phyloP scores from a whole-genome alignment of 2,113 vertebrate species.

The Salvelinus namaycush region DNA sequence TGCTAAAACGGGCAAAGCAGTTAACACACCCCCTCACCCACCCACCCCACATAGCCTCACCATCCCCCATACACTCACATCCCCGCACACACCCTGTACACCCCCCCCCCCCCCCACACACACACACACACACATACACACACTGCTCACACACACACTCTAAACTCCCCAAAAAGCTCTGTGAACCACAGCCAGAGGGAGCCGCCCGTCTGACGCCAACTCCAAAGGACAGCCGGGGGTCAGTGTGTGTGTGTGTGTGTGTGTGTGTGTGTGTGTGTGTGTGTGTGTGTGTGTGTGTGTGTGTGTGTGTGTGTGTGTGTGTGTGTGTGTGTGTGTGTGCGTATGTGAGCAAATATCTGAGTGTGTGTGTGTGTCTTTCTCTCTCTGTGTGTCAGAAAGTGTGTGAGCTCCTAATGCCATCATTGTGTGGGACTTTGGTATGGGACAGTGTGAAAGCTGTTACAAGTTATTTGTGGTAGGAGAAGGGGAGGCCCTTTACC shows the following conservation, averaged over 20 bases:
- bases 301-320: slow-evolving; percentile 7
- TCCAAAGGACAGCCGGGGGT: slow-evolving; percentile 33
- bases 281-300: slow-evolving; percentile 7
- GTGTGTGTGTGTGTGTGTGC: slow-evolving; percentile 4
- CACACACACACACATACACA: not conserved
- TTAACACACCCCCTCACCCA: slow-evolving; percentile 35
- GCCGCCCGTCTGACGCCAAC: slow-evolving; percentile 41
- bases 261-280: slow-evolving; percentile 12
- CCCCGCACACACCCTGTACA: no score
- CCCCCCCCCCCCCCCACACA: no score
- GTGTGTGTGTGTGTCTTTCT: slow-evolving; percentile 6
- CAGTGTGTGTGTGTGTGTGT: not conserved
- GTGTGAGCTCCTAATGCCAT: not conserved
- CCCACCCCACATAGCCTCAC: not conserved
- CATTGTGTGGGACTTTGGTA: slow-evolving; percentile 23
- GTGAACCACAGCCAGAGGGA: slow-evolving; percentile 43
- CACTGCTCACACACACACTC: slow-evolving; percentile 25
- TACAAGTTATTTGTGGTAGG: not conserved
- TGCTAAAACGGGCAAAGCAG: slow-evolving; percentile 53
- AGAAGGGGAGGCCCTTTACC: not conserved
- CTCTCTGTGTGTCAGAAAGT: no score
- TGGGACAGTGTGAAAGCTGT: slow-evolving; percentile 42
- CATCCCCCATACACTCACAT: slow-evolving; percentile 1
- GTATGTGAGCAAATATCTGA: not conserved
- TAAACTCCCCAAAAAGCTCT: slow-evolving; percentile 45